Evolutionary conservation across 2,797 vertebrate genomes (phyloP).

Genomic region (Furcifer pardalis): DNA sequence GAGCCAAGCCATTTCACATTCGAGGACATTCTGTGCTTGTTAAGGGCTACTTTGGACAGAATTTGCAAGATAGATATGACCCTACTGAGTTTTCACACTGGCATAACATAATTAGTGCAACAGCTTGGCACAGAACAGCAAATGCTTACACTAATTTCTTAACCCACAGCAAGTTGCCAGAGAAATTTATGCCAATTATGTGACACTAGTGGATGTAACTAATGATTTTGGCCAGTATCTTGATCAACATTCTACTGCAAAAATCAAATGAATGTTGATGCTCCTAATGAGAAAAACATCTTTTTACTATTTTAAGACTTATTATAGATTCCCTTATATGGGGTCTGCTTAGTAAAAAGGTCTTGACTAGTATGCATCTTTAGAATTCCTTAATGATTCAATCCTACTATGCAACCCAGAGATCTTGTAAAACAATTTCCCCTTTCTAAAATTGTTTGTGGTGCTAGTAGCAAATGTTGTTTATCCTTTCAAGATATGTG

Average conservation of each 20-base stretch:
- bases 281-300: not conserved
- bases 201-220: too few species aligned
- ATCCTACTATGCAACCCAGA: not conserved
- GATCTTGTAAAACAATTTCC: too few species aligned
- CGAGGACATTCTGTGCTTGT: not conserved
- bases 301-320: not conserved
- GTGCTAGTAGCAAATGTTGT: not conserved
- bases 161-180: too few species aligned
- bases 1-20: constrained; percentile 50
- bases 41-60: not conserved
- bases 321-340: too few species aligned
- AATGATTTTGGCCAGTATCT: too few species aligned
- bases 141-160: too few species aligned
- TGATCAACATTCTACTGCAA: not conserved
- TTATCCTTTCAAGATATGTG: not conserved
- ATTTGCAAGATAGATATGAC: not conserved
- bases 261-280: not conserved
- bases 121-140: too few species aligned
- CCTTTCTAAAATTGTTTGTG: not conserved
- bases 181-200: too few species aligned
- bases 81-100: too few species aligned
- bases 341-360: not conserved
- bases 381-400: not conserved
- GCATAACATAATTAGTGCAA: too few species aligned
- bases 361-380: not conserved